Conservation (phyloP, 1,140 invertebrate species). For the Dreissena rostriformis region DNA sequence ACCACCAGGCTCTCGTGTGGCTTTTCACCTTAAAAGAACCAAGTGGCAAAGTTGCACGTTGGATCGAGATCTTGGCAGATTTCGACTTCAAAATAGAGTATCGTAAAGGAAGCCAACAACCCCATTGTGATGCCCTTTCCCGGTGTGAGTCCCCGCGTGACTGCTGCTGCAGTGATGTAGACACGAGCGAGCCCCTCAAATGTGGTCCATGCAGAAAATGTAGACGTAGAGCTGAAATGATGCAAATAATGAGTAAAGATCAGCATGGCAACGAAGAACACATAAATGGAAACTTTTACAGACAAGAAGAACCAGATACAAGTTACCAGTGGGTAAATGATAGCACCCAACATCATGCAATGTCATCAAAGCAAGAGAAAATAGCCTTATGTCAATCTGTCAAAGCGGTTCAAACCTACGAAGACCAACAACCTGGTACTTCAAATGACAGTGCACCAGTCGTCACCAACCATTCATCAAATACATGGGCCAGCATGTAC, state of each 20-base stretch:
- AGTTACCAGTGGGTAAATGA: no score
- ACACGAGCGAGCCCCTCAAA: not conserved
- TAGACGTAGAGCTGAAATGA: not conserved
- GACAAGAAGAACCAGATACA: not conserved
- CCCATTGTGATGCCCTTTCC: not conserved
- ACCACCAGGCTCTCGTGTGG: not conserved
- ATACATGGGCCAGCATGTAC: not conserved
- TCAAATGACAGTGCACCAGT: not conserved
- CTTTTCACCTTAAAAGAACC: not conserved
- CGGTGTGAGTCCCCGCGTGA: not conserved
- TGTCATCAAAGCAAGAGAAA: not conserved
- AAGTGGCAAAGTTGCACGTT: slow-evolving; percentile 46
- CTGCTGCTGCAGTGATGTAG: not conserved
- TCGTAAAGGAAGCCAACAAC: slow-evolving; percentile 43
- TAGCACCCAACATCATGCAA: not conserved
- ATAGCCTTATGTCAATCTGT: no score
- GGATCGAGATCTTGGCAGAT: slow-evolving; percentile 33
- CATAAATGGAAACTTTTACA: no score
- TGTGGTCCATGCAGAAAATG: not conserved
- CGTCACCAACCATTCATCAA: no score
- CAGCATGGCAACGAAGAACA: not conserved
- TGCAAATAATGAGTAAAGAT: not conserved
- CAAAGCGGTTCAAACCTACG: no score
- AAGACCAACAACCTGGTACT: not conserved
- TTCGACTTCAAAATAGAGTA: slow-evolving; percentile 54